Evolutionary conservation across 1,140 invertebrate species (phyloP).

Genomic region (Trichonephila inaurata): DNA sequence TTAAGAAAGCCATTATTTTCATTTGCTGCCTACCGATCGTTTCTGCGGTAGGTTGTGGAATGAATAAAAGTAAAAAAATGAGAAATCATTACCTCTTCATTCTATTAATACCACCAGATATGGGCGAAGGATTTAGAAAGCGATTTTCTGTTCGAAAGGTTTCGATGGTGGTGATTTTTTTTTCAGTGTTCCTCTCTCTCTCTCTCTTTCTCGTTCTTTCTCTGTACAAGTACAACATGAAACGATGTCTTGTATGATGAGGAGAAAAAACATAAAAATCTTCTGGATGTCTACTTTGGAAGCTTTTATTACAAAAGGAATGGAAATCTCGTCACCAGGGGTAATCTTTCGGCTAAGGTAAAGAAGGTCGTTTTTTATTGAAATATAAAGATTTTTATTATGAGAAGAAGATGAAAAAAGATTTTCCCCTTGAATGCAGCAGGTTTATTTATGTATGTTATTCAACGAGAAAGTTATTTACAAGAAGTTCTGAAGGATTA

Average conservation of each 20-base stretch:
- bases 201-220: too few relatives aligned
- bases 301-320: conserved; percentile 30
- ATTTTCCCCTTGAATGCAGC: background rate
- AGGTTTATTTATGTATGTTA: background rate
- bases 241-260: background rate
- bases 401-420: background rate
- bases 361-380: conserved; percentile 3
- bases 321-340: conserved; percentile 16
- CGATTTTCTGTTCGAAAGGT: background rate
- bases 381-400: conserved; percentile 23
- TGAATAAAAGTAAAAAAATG: background rate
- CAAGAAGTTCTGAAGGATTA: background rate
- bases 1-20: conserved; percentile 35
- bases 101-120: conserved; percentile 17
- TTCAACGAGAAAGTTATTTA: background rate
- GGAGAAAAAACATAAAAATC: background rate
- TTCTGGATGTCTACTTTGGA: conserved; percentile 1
- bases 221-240: background rate
- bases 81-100: conserved; percentile 35
- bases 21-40: background rate
- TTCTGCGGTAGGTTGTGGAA: background rate
- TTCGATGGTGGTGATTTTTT: too few relatives aligned
- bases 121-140: background rate
- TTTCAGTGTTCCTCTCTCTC: too few relatives aligned
- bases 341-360: background rate